Conservation (phyloP, 2,888 invertebrate genomes). For the Volucella inanis region DNA sequence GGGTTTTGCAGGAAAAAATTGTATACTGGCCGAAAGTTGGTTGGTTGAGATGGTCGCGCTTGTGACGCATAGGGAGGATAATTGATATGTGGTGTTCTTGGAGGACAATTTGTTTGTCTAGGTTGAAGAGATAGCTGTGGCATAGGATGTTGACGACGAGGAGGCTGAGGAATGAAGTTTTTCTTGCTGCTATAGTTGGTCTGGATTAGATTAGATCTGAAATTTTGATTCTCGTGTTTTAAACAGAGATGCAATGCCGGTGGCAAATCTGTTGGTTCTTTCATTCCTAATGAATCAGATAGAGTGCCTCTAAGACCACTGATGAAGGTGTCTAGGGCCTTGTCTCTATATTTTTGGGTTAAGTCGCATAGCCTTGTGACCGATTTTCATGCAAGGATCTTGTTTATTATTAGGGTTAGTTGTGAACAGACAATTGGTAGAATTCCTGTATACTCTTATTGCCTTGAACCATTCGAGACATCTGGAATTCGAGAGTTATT, state of each 20-base stretch:
- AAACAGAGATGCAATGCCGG: too few species aligned
- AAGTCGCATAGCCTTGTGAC: conserved; percentile 3
- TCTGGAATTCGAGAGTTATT: conserved; percentile 34
- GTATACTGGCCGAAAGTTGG: conserved; percentile 9
- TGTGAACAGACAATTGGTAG: conserved; percentile 34
- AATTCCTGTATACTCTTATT: conserved; percentile 16
- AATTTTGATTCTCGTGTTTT: too few species aligned
- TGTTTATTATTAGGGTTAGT: conserved; percentile 45
- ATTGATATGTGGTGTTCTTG: neutral
- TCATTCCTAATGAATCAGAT: too few species aligned
- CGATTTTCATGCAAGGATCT: conserved; percentile 42
- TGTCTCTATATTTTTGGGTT: conserved; percentile 35
- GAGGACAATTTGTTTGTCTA: too few species aligned
- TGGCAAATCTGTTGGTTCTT: too few species aligned
- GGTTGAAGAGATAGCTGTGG: too few species aligned
- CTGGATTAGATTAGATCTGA: too few species aligned
- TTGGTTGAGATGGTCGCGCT: conserved; percentile 10
- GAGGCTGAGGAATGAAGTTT: too few species aligned
- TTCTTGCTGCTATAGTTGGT: too few species aligned
- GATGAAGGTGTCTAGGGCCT: conserved; percentile 43
- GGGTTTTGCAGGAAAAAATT: conserved; percentile 1
- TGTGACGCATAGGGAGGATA: neutral
- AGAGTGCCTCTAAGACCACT: too few species aligned
- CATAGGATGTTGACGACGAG: too few species aligned
- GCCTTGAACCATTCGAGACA: conserved; percentile 29